Percentiles rank a stretch among this genome's conserved stretches.
Conservation (phyloP, 2,797 vertebrate genomes). For the Pipistrellus pygmaeus region DNA sequence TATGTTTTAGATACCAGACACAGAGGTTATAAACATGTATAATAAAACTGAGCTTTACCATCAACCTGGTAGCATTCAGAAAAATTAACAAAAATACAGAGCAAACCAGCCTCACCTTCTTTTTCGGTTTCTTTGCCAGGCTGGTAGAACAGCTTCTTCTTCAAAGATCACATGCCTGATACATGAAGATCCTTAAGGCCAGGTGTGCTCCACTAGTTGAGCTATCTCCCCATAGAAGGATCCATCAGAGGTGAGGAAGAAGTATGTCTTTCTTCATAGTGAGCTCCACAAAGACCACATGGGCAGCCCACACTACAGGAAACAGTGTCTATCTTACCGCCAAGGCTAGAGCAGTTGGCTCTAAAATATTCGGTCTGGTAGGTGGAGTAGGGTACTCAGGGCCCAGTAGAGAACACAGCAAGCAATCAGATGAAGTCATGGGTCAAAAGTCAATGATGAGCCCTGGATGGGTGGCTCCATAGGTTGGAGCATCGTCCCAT, state of each 20-base stretch:
- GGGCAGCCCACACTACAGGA: not conserved
- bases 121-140: not conserved
- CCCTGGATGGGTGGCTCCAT: not conserved
- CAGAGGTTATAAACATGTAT: not conserved
- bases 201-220: not conserved
- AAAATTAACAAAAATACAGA: not conserved
- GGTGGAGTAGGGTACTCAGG: not conserved
- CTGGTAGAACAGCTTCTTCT: not conserved
- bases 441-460: not conserved
- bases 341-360: not conserved
- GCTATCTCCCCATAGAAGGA: not conserved
- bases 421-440: not conserved
- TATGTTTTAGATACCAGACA: not conserved
- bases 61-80: not conserved
- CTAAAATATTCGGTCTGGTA: not conserved
- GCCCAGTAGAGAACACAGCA: not conserved
- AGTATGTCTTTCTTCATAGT: not conserved
- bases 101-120: not conserved
- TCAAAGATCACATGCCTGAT: not conserved
- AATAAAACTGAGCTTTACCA: not conserved
- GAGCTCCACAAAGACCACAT: not conserved
- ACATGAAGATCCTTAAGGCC: not conserved
- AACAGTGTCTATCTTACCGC: not conserved
- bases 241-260: not conserved
- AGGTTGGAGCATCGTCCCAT: not conserved